Evolutionary conservation across 1,140 invertebrate species (phyloP), one percentile per base, ranked within the genome.

Genomic region (Chymomyza costata): DNA sequence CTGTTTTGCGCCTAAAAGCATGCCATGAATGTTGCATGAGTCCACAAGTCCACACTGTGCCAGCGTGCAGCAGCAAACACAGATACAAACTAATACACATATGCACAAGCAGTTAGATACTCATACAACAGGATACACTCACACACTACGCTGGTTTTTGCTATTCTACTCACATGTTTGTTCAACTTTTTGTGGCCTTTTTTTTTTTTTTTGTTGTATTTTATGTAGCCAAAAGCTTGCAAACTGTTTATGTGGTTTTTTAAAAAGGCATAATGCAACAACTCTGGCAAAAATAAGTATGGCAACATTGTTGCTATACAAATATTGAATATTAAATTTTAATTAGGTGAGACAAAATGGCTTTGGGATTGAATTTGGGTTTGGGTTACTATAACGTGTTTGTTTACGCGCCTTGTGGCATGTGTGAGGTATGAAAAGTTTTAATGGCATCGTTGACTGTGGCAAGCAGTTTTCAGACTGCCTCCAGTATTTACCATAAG

Each of bases 301-400:
- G 21, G 8, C 3, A 25, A 25, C 58, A 68, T 52, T 68, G n/a
- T 49, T 30, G 50, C 47, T 39, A 62, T 54, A 52, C 48, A 59
- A 76, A 76, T 63, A 78, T 78, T 50, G 64, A 57, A 76, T 67
- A 71, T 76, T 76, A 71, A 76, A 78, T 78, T 71, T 76, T 78
- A 76, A 76, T 76, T 78, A 78, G 66, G 49, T 31, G n/a, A 11
- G 30, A 30, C 47, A 10, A 46, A 45, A 39, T 60, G 66, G n/a
- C n/a, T n/a, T n/a, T 74, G 47, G 25, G 45, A 6, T 38, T 60
- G 49, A 67, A 41, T 65, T 50, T 46, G 39, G 2, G 15, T 15
- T 6, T 18, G 16, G 35, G 19, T n/a, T n/a, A n/a, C n/a, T 48
- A 31, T 16, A 39, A 32, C 21, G 44, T 48, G 51, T 44, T 55